Evolutionary conservation across 92 coral and sea anemone genomes (phyloP), one percentile per base, ranked within the genome.

Genomic region (Epizoanthus rinbou): DNA sequence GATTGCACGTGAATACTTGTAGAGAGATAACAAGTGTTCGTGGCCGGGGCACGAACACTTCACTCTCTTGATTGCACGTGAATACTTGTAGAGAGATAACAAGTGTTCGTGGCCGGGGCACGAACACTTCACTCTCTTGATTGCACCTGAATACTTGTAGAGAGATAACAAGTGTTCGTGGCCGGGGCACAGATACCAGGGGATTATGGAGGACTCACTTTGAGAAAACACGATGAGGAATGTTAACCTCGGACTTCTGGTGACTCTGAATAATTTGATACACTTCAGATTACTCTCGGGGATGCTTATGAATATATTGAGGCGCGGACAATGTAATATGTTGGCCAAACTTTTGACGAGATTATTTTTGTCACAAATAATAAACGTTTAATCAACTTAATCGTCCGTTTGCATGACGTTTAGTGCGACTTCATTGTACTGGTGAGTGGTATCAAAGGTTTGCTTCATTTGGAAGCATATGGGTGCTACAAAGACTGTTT

Each of bases 341-440:
- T 6, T 67, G 47, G 39, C 19, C 73, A 67, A 28, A 35, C 43
- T 33, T 33, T 67, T 67, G 73, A 67, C 39, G 73, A 67, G 50
- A 17, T 67, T 41, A 33, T 67, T 37, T 67, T 67, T 67, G 47
- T 24, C 43, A 16, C 39, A 25, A 64, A 64, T 35, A 66, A 66
- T 66, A 63, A 66, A 66, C 5, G 10, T 21, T 63, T 21, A 63
- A 28, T 22, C 25, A 63, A 24, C 69, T 7, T 64, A 33, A 22
- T 24, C 1, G 5, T 28, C 14, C 14, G 43, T 60, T 63, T 63
- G 68, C 54, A 9, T 50, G 54, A 50, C 14, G 54, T 50, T 50
- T 13, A 9, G 9, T 9, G 54, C 54, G 54, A 50, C 14, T 50
- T 50, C 54, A 2, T 2, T 50, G 54, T 50, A 50, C 14, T 50